Evolutionary conservation across 2,797 vertebrate genomes (phyloP).

Genomic region (Semotilus atromaculatus): DNA sequence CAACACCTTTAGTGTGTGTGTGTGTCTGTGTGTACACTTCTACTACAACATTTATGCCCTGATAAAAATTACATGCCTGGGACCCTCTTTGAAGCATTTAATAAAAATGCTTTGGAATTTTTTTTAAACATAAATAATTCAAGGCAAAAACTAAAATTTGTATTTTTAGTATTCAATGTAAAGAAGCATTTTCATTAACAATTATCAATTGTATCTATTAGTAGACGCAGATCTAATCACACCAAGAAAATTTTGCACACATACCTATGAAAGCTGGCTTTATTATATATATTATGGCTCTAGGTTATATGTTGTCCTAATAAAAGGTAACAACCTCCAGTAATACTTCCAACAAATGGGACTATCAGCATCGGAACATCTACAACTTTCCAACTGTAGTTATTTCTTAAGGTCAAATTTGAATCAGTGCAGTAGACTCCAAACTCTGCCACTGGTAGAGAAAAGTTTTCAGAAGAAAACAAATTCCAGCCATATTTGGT

Average conservation of each 20-base stretch:
- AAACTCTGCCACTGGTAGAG: constrained; percentile 53
- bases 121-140: background rate
- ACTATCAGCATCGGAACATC: background rate
- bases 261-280: background rate
- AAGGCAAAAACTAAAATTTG: background rate
- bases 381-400: constrained; percentile 25
- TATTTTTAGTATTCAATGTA: background rate
- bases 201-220: background rate
- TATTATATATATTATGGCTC: too few species aligned
- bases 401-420: constrained; percentile 59
- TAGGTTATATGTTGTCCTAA: background rate
- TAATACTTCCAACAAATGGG: background rate
- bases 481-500: constrained; percentile 67
- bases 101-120: too few species aligned
- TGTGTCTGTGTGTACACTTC: background rate
- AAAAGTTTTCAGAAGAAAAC: constrained; percentile 67
- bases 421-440: constrained; percentile 52
- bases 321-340: background rate
- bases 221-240: background rate
- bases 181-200: background rate
- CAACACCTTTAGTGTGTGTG: background rate
- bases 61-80: background rate
- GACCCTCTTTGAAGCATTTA: background rate
- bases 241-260: background rate
- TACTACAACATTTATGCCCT: background rate